Evolutionary conservation across 2,113 vertebrate species (phyloP).

Genomic region (Paedocypris sp.): DNA sequence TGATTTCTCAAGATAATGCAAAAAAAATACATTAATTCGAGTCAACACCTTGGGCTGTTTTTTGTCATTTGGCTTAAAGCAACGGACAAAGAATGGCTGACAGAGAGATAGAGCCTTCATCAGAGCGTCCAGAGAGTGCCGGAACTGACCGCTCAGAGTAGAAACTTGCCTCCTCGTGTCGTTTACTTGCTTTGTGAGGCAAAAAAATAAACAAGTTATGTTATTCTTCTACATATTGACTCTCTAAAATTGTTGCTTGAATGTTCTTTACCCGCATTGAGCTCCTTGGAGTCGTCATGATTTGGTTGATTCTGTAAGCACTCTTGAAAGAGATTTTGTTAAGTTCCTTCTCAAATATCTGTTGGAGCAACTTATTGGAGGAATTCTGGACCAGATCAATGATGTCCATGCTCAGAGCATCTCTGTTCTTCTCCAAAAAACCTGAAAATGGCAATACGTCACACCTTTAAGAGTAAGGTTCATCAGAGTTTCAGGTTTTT

Average conservation of each 20-base stretch:
- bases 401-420: slow-evolving; percentile 73
- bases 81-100: slow-evolving; percentile 89
- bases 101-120: slow-evolving; percentile 82
- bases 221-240: background rate
- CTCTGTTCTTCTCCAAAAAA: slow-evolving; percentile 92
- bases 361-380: slow-evolving; percentile 71
- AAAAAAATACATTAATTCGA: background rate
- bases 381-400: slow-evolving; percentile 70
- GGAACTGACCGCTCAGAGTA: slow-evolving; percentile 82
- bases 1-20: background rate
- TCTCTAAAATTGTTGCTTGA: background rate
- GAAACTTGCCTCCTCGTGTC: slow-evolving; percentile 65
- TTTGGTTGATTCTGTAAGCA: slow-evolving; percentile 28
- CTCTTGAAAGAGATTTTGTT: slow-evolving; percentile 37
- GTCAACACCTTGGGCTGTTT: slow-evolving; percentile 77
- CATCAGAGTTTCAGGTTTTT: no score
- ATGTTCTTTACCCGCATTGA: slow-evolving; percentile 44
- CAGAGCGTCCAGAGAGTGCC: slow-evolving; percentile 83
- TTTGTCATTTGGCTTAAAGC: slow-evolving; percentile 87
- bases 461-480: no score
- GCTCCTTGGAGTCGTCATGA: slow-evolving; percentile 44
- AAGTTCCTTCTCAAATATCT: slow-evolving; percentile 67
- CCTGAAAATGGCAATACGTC: no score
- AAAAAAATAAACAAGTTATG: background rate
- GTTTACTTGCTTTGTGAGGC: slow-evolving; percentile 31